These are phyloP conservation scores for Blastobasis lacticolella DNA, from an alignment of 2,888 invertebrate species.

Conservation along the genomic window DNA sequence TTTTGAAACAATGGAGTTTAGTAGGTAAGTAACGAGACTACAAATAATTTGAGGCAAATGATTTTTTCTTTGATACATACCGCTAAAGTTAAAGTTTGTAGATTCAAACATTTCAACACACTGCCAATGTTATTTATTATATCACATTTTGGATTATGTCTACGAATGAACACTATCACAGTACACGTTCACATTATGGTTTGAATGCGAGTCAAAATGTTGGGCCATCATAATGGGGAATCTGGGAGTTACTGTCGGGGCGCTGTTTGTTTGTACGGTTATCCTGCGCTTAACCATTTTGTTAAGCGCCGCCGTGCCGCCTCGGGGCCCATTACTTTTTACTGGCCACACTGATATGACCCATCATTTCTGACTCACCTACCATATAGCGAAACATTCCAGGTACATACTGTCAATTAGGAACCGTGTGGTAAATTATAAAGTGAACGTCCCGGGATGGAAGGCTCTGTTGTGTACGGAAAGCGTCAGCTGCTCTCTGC, in stretches of 20 bases:
- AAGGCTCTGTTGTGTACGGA: slow-evolving; percentile 6
- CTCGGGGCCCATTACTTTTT: too few species aligned
- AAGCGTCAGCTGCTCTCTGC: slow-evolving; percentile 4
- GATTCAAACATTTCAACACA: slow-evolving; percentile 3
- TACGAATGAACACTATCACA: too few species aligned
- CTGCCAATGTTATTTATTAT: background rate
- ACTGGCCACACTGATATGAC: background rate
- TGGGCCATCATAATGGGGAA: background rate
- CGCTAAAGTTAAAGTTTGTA: too few species aligned
- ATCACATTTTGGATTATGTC: too few species aligned
- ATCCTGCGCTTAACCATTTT: background rate
- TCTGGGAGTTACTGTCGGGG: background rate
- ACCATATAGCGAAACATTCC: slow-evolving; percentile 1
- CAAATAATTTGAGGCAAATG: slow-evolving; percentile 1
- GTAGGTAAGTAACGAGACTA: slow-evolving; percentile 4
- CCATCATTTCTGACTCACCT: slow-evolving; percentile 2
- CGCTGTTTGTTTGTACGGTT: background rate
- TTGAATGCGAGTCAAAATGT: slow-evolving; percentile 5
- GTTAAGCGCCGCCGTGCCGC: too few species aligned
- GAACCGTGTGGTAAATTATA: slow-evolving; percentile 5
- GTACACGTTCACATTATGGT: slow-evolving; percentile 4
- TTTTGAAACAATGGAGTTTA: background rate
- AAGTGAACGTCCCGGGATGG: slow-evolving; percentile 4
- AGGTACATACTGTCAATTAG: slow-evolving; percentile 8
- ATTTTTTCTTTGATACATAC: slow-evolving; percentile 1